phyloP scores from a whole-genome alignment of 1,140 invertebrate species.

The Zaprionus ghesquierei region DNA sequence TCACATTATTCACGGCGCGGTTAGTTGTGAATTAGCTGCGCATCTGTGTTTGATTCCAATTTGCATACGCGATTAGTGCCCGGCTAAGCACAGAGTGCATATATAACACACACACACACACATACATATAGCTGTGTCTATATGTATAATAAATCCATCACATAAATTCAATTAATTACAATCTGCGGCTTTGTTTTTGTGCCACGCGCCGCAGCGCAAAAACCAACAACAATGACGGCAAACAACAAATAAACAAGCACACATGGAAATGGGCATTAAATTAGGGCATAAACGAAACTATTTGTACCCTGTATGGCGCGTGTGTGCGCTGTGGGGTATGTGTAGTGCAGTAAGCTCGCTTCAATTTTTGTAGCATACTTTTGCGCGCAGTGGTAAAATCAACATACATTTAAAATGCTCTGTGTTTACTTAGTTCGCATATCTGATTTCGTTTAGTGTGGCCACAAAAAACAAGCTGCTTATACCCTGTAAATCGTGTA shows the following conservation, averaged over 20 bases:
- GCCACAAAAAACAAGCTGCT: not conserved
- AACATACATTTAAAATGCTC: too few relatives aligned
- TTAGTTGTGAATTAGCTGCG: conserved; percentile 34
- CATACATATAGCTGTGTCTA: not conserved
- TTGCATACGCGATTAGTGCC: conserved; percentile 46
- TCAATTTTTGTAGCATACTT: conserved; percentile 4
- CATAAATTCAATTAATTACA: conserved; percentile 62
- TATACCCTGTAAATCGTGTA: not conserved
- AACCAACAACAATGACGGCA: too few relatives aligned
- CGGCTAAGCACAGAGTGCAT: not conserved
- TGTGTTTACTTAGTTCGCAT: not conserved
- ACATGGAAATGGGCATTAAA: not conserved
- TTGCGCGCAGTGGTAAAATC: not conserved
- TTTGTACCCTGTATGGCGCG: not conserved
- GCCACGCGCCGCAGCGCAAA: too few relatives aligned
- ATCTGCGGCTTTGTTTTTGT: conserved; percentile 48
- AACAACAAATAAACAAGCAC: conserved; percentile 32
- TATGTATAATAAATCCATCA: conserved; percentile 29
- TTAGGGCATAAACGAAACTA: not conserved
- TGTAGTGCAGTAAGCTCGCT: too few relatives aligned
- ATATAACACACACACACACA: too few relatives aligned
- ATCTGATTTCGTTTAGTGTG: not conserved
- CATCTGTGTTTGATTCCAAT: conserved; percentile 38
- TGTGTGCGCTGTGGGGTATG: not conserved
- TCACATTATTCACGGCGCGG: conserved; percentile 4